A percentile compares a stretch with the other conserved stretches of the same genome.
These are phyloP conservation scores for Phoenicopterus ruber DNA, from an alignment of 2,113 vertebrate species.

Conservation along the genomic window DNA sequence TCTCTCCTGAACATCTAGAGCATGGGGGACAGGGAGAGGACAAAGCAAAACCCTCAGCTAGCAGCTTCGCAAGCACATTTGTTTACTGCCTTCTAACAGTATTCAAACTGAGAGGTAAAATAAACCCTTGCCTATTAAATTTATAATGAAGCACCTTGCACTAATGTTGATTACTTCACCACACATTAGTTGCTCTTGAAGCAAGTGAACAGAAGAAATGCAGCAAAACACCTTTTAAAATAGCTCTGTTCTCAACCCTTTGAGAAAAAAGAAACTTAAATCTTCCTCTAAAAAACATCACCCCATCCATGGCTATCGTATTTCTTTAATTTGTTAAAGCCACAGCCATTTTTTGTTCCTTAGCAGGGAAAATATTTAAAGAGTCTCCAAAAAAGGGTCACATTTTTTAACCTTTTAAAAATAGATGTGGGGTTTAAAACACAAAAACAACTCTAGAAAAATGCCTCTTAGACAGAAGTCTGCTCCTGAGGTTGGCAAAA, in stretches of 20 bases:
- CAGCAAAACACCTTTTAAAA: background rate
- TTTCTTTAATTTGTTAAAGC: background rate
- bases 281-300: background rate
- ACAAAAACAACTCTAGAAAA: background rate
- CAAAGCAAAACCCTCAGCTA: background rate
- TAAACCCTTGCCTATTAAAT: background rate
- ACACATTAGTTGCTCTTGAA: background rate
- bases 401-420: background rate
- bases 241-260: background rate
- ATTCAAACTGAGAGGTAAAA: background rate
- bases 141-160: background rate
- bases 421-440: background rate
- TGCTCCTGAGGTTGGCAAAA: background rate
- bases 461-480: background rate
- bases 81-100: background rate
- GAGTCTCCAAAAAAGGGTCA: background rate
- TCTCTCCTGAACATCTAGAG: background rate
- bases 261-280: background rate
- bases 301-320: background rate
- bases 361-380: background rate
- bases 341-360: background rate
- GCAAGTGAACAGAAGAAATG: background rate
- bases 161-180: background rate
- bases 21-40: fast-evolving
- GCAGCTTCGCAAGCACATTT: background rate